Evolutionary conservation across 2,113 vertebrate species (phyloP).

Genomic region (Lipophrys pholis): DNA sequence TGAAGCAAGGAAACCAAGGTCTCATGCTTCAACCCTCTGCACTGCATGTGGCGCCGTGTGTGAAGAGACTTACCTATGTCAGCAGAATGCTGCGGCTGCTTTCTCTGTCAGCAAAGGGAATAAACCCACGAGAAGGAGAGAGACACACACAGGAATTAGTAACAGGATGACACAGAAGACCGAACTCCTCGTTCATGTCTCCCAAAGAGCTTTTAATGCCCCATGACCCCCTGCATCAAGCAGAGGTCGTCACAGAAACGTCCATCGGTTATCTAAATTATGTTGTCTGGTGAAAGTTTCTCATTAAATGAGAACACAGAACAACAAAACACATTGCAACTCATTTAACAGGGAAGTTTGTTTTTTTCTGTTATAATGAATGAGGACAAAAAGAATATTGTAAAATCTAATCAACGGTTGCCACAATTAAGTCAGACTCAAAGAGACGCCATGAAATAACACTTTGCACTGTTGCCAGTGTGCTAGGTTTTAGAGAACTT

Average conservation of each 20-base stretch:
- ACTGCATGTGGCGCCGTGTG: constrained; percentile 52
- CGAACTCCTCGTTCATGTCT: constrained; percentile 65
- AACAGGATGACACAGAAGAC: constrained; percentile 73
- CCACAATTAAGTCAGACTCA: constrained; percentile 38
- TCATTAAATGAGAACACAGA: constrained; percentile 59
- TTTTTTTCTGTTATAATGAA: constrained; percentile 4
- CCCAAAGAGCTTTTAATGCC: constrained; percentile 45
- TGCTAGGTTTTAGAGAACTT: constrained; percentile 5
- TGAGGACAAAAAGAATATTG: neutral
- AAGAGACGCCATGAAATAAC: no score
- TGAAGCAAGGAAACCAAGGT: constrained; percentile 62
- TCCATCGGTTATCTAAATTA: neutral
- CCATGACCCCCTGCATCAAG: constrained; percentile 50
- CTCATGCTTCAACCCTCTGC: constrained; percentile 66
- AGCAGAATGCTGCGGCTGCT: constrained; percentile 74
- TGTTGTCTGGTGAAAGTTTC: constrained; percentile 39
- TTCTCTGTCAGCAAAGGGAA: constrained; percentile 85
- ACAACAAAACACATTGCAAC: constrained; percentile 5
- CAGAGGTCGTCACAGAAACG: constrained; percentile 54
- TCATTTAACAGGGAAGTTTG: neutral
- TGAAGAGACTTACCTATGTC: constrained; percentile 85
- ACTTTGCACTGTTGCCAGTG: neutral
- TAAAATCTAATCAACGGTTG: neutral
- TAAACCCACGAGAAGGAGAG: constrained; percentile 81
- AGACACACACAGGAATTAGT: constrained; percentile 85